Base-by-base conservation (phyloP, 2,113 vertebrate species). In the Sigmodon hispidus region DNA sequence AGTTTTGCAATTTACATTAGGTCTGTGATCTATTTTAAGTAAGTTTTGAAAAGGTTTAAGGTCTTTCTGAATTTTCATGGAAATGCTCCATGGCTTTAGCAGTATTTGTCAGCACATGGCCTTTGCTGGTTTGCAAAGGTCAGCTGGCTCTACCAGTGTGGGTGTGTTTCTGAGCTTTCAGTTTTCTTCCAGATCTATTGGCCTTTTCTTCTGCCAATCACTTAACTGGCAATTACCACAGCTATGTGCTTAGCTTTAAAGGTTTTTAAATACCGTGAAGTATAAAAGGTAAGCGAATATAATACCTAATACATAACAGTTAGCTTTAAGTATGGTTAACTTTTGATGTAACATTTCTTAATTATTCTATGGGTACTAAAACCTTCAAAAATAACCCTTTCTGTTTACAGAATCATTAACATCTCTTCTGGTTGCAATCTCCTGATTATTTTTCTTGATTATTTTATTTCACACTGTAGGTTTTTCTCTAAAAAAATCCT, bases 401-500 rank as follows among this genome's bases (percentile, higher is more conserved):
- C 31, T 75, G 11, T 91, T 86, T 88, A 36, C 24, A 77, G 72
- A 76, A 29, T 89, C 84, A 76, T 86, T 95, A 73, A 57, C 76
- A 1, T 76, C 83, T 94, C 34, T 93, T 94, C 65, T 89, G 69
- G 3, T 85, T 31, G 92, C 45, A 91, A 0, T 84, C 75, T 19
- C 63, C 65, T 59, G 7, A 52, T 91, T 69, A 61, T 91, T 67
- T 73, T 29, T 90, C 52, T 57, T 48, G 5, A 8, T 76, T 93
- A 34, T 80, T 92, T 75, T 90, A 57, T 93, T 93, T 69, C 45
- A 70, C 73, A 31, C 9, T 57, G 45, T 34, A 93, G 31, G 26
- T 77, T 96, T 97, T 91, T 34, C 50, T 81, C 89, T 31, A 87
- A 70, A 36, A 34, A 8, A 34, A 63, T 86, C 36, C 43, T 21